Conservation (phyloP, 92 coral and sea anemone genomes). For the Palythoa heliodiscus region DNA sequence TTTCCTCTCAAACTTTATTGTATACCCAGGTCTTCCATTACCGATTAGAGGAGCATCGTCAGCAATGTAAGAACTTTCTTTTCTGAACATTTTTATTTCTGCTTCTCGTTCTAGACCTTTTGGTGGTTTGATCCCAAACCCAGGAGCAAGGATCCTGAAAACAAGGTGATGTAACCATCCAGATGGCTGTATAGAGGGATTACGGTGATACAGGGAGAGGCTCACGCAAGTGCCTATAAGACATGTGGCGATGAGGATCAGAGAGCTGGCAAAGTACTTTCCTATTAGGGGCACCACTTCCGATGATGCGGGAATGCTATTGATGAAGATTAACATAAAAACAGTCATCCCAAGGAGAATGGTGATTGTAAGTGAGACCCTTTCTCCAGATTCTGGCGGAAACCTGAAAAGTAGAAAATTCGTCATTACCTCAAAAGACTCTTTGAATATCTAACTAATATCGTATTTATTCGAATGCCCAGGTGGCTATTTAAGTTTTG, state of each 20-base stretch:
- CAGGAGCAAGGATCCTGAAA: slow-evolving; percentile 69
- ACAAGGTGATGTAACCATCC: slow-evolving; percentile 66
- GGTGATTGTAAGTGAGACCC: slow-evolving; percentile 77
- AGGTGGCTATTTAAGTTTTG: too few species aligned
- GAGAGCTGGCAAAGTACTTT: slow-evolving; percentile 67
- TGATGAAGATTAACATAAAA: slow-evolving; percentile 75
- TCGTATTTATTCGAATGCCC: neutral
- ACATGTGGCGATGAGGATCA: slow-evolving; percentile 68
- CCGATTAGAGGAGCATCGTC: slow-evolving; percentile 17
- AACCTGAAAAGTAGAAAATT: slow-evolving; percentile 33
- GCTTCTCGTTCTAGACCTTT: slow-evolving; percentile 1
- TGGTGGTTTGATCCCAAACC: slow-evolving; percentile 62
- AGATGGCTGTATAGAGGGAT: slow-evolving; percentile 63
- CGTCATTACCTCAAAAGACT: neutral
- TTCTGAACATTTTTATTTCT: neutral
- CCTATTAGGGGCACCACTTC: slow-evolving; percentile 86
- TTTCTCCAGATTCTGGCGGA: slow-evolving; percentile 82
- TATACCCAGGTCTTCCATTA: slow-evolving; percentile 20
- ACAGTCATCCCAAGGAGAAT: slow-evolving; percentile 81
- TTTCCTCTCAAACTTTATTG: slow-evolving; percentile 4
- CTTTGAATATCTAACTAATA: neutral
- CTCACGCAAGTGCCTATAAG: slow-evolving; percentile 74
- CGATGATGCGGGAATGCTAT: slow-evolving; percentile 74
- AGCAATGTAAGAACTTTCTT: neutral
- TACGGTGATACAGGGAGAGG: slow-evolving; percentile 67